Evolutionary conservation across 1,140 invertebrate species (phyloP), one percentile per base, ranked within the genome.

Genomic region (Aplysia californica): DNA sequence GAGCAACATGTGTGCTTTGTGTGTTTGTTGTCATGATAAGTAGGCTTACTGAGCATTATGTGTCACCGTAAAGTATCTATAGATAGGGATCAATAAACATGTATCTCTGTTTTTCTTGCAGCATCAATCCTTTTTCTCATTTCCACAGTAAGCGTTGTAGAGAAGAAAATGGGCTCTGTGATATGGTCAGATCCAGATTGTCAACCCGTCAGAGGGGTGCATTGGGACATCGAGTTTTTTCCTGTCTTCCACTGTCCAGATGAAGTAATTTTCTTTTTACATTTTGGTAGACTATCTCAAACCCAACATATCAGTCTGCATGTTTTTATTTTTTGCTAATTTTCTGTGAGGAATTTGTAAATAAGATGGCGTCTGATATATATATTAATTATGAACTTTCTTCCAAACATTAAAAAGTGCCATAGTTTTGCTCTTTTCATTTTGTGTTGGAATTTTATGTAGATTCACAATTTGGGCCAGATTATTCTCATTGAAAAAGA

Each of bases 191-290:
- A 80, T 36, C 64, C 71, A 1, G 36, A 70, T 5, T 82, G 82
- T 39, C 59, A 56, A 50, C 75, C 80, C 10, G 50, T 69, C 29
- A 79, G 78, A 74, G 85, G 85, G 26, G 69, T 73, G 55, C 85
- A 86, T 64, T 86, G 85, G 85, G 82, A 84, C 50, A 79, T 86
- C 23, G 61, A 76, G 15, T 85, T 86, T 41, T 78, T 76, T 35
- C 83, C 83, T 58, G 80, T 86, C 3, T 36, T 78, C 15, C 65
- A 77, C 35, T 77, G 71, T 20, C 84, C 82, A 20, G 80, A 75
- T 75, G 79, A 65, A 71, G 81, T 82, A 58, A 0, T 18, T 61
- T 20, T 15, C 36, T 72, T 44, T 6, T 69, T 70, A 18, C 33
- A 50, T 58, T 69, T 41, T 33, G 36, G 18, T 29, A n/a, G 44